Percentiles rank a stretch among this genome's conserved stretches.
These are phyloP conservation scores for Metopolophium dirhodum DNA, from an alignment of 1,140 invertebrate species.

Conservation along the genomic window DNA sequence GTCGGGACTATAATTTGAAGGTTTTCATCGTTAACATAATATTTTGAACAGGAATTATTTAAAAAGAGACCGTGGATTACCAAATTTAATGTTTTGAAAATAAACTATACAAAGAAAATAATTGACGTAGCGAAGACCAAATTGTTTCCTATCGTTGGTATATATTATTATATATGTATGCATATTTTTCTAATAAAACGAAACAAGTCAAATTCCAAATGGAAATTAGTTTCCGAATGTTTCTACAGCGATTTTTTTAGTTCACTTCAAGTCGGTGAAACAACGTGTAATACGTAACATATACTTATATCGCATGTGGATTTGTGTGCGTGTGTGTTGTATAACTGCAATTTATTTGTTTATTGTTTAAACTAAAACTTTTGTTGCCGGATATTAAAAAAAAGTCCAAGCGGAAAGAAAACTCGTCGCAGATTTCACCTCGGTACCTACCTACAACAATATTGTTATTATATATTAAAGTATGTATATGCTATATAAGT, in stretches of 20 bases:
- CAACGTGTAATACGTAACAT: neutral
- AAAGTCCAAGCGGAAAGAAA: conserved; percentile 11
- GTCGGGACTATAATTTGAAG: neutral
- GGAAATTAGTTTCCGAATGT: neutral
- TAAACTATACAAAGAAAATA: neutral
- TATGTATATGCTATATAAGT: neutral
- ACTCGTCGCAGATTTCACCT: neutral
- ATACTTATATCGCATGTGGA: neutral
- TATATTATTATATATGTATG: neutral
- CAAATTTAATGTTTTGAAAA: neutral
- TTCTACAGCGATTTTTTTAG: neutral
- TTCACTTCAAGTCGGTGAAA: neutral
- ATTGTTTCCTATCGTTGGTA: neutral
- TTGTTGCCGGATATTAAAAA: conserved; percentile 48
- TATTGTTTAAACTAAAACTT: conserved; percentile 21
- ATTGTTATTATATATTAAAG: conserved; percentile 6
- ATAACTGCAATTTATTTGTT: conserved; percentile 1
- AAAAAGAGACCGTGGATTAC: neutral
- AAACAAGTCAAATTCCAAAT: neutral
- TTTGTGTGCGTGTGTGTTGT: neutral
- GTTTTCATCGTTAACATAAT: neutral
- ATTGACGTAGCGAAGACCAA: neutral
- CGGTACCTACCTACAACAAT: neutral
- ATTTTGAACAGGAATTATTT: neutral
- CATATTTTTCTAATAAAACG: neutral